Conservation (phyloP, 64 coral and sea anemone species). For the Stichodactyla mertensii region DNA sequence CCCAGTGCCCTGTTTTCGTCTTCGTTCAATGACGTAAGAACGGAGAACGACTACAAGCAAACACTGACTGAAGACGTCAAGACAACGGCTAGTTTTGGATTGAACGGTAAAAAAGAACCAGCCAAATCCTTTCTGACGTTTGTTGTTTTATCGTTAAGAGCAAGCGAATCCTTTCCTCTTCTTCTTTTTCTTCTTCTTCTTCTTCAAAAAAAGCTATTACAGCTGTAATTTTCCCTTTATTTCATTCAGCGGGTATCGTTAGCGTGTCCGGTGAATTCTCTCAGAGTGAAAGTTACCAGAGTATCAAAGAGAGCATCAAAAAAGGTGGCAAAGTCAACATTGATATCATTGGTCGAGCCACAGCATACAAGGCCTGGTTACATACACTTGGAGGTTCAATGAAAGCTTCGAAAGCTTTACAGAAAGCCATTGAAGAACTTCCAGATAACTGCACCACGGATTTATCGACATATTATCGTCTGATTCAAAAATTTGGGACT, state of each 20-base stretch:
- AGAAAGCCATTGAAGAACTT: neutral
- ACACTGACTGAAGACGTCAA: no score
- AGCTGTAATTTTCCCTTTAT: neutral
- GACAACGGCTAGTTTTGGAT: no score
- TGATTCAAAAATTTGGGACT: neutral
- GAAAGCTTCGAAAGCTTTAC: neutral
- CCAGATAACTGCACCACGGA: neutral
- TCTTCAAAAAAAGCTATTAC: neutral
- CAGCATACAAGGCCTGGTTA: neutral
- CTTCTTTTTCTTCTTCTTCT: neutral
- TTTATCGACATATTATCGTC: neutral
- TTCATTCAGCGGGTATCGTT: neutral
- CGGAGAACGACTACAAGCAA: no score
- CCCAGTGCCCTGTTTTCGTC: no score
- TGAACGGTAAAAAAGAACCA: no score
- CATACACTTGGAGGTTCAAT: neutral
- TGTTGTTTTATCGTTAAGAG: no score
- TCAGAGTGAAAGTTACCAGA: neutral
- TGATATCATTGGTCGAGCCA: neutral
- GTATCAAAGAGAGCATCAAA: neutral
- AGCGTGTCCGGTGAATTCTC: neutral
- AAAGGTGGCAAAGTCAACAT: conserved; percentile 1
- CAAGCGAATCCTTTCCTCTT: no score
- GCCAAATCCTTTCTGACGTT: no score
- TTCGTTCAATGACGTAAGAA: no score